Evolutionary conservation across 2,888 invertebrate species (phyloP), one percentile per base, ranked within the genome.

Genomic region (Phortica magna): DNA sequence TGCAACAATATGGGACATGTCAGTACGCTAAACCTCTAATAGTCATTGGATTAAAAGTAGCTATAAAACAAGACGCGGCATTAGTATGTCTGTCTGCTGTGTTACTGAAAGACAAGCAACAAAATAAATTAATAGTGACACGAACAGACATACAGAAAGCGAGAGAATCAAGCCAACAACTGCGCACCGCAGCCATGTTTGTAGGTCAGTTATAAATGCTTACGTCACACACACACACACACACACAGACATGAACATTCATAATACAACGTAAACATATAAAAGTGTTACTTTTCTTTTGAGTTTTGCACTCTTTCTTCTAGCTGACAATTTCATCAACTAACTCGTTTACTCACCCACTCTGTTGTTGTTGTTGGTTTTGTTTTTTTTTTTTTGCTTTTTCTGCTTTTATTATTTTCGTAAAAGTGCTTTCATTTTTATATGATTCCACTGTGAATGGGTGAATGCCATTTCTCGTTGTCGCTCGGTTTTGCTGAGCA

Each of bases 391-490:
- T 12, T 59, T 17, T 59, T 19, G 17, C 22, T 59, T 57, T 57
- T 74, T 65, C 65, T 39, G 31, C 41, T 74, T 74, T 75, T 17
- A 17, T 73, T 61, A 17, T 64, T 75, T 43, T 57, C 64, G 42
- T 73, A 61, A 61, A 53, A 70, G 31, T 59, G 73, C 73, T 74
- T 74, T 74, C 59, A 65, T 74, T 73, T 73, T 74, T 74, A 71
- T 31, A 71, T 53, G 42, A 48, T 59, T 75, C 42, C 68, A 68
- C 68, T 75, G 41, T 31, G 41, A 65, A 53, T 67, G 55, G 74
- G 74, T 74, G 74, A 74, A 74, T 74, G 74, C 41, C 74, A 67
- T 42, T 73, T 39, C 42, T 41, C 59, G 57, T 14, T 12, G 31
- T 17, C 14, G 7, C 48, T 70, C 61, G n/a, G 39, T 65, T 41